Evolutionary conservation across 2,113 vertebrate genomes (phyloP).

Genomic region (Desmodus rotundus): DNA sequence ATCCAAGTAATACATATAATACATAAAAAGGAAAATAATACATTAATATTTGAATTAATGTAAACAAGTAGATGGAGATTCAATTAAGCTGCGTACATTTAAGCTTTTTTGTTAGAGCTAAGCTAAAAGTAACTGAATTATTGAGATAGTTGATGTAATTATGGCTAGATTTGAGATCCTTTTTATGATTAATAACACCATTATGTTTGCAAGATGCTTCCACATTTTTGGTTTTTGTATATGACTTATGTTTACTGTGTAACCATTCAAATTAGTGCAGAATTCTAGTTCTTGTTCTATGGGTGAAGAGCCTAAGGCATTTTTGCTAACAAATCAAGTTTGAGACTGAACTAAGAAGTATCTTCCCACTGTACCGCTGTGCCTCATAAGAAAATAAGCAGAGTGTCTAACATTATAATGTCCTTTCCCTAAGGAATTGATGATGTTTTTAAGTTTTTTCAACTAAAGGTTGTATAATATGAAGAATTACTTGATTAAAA

Average conservation of each 20-base stretch:
- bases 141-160: slow-evolving; percentile 7
- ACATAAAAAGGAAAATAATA: neutral
- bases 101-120: neutral
- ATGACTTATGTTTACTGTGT: neutral
- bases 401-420: neutral
- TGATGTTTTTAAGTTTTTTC: neutral
- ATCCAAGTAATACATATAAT: neutral
- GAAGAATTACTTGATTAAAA: slow-evolving; percentile 30
- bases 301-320: neutral
- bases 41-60: neutral
- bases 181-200: neutral
- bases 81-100: neutral
- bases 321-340: neutral
- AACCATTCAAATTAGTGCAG: neutral
- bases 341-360: neutral
- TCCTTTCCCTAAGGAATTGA: neutral
- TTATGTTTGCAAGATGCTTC: neutral
- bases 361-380: neutral
- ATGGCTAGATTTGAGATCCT: neutral
- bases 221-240: neutral
- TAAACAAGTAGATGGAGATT: neutral
- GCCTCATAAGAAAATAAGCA: neutral
- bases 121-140: neutral
- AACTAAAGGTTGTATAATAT: neutral
- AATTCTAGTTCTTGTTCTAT: slow-evolving; percentile 3